Conservation (phyloP, 2,113 vertebrate species). For the Anser brachyrhynchus region DNA sequence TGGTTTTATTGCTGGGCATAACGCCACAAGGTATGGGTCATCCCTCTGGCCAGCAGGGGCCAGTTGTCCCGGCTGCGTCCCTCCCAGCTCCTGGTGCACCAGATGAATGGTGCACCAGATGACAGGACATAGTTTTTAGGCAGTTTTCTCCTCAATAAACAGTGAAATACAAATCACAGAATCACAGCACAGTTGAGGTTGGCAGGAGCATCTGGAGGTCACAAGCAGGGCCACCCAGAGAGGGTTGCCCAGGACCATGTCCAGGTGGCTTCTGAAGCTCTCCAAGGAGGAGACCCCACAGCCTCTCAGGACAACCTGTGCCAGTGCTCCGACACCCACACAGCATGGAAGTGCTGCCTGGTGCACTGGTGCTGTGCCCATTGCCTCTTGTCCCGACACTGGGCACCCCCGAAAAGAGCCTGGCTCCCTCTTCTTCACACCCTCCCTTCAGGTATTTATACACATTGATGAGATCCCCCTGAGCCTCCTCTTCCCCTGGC, state of each 20-base stretch:
- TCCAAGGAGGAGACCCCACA: not conserved
- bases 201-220: not conserved
- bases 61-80: too few relatives aligned
- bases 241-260: not conserved
- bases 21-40: too few relatives aligned
- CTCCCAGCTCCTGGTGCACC: not conserved
- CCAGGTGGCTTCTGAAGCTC: not conserved
- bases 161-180: not conserved
- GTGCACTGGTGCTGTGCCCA: not conserved
- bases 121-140: not conserved
- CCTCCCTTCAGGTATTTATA: not conserved
- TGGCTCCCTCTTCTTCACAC: not conserved
- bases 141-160: not conserved
- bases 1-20: too few relatives aligned
- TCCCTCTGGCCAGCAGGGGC: too few relatives aligned
- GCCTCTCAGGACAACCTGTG: not conserved
- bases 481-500: not conserved
- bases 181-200: not conserved
- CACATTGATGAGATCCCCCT: not conserved
- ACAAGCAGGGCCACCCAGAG: not conserved
- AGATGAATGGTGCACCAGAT: not conserved
- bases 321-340: not conserved
- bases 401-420: too few relatives aligned
- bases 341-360: not conserved
- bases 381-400: not conserved